Evolutionary conservation across 2,888 invertebrate genomes (phyloP), one percentile per base, ranked within the genome.

Genomic region (Agrotis segetum): DNA sequence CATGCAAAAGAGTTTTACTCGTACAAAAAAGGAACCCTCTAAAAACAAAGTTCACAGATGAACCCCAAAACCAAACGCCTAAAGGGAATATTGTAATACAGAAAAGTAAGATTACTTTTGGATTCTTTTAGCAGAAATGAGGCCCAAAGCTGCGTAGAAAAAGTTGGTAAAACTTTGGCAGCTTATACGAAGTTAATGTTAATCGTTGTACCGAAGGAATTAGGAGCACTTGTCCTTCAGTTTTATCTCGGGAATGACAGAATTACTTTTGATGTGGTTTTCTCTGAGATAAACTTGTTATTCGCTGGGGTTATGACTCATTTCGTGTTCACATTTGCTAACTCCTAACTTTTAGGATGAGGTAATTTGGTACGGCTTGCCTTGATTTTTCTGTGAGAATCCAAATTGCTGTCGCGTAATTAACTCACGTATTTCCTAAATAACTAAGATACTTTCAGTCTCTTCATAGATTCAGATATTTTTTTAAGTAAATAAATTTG

Each of bases 31-130:
- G 21, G 40, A 29, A 46, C 19, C 24, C 55, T 50, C 24, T 40
- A 68, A 61, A 60, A 60, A 71, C 19, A 66, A 79, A 68, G 60
- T 79, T 79, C 68, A n/a, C 49, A 56, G 58, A 63, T 52, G 65
- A 66, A 55, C 58, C 55, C 49, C 21, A 56, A 40, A 56, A 34
- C 56, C 56, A 50, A 59, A 61, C 53, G 47, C 68, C 71, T 61
- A 55, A 59, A 62, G 81, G 73, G 70, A 80, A 77, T 76, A 73
- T 64, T 49, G 66, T 67, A 71, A 71, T 67, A 69, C 64, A 76
- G 46, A 77, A 76, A 80, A 83, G 77, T 80, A 53, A 68, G 66
- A 82, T 82, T 77, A 80, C 80, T 82, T 83, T 80, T 71, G 61
- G 66, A 77, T 83, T 83, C 72, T 80, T 70, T 79, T 69, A 46